Evolutionary conservation across 2,113 vertebrate species (phyloP).

Genomic region (Mobula birostris): DNA sequence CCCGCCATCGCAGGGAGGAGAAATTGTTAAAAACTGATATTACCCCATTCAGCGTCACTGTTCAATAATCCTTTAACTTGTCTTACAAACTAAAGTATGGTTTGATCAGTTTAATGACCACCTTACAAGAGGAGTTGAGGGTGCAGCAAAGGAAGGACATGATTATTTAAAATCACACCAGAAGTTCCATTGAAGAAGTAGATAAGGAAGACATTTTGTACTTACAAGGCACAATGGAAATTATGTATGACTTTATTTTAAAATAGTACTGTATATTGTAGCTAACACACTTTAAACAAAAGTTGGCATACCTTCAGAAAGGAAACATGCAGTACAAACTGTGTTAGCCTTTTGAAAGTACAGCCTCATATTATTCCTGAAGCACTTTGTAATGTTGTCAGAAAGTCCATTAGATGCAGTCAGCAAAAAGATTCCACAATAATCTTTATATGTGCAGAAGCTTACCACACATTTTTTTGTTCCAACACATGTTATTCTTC

Average conservation of each 20-base stretch:
- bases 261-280: neutral
- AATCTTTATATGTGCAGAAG: neutral
- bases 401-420: neutral
- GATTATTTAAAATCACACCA: neutral
- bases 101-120: neutral
- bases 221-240: neutral
- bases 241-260: neutral
- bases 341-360: neutral
- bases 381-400: neutral
- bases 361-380: neutral
- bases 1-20: neutral
- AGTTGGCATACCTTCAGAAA: neutral
- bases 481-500: neutral
- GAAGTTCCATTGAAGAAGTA: neutral
- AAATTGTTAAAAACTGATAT: neutral
- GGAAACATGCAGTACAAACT: neutral
- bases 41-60: neutral
- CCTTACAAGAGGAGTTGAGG: neutral
- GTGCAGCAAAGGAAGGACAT: neutral
- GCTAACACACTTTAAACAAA: neutral
- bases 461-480: neutral
- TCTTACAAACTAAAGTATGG: neutral
- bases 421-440: neutral
- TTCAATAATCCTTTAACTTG: neutral
- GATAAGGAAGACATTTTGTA: neutral